phyloP scores from a whole-genome alignment of 2,113 vertebrate genomes.

The Tachysurus vachellii region DNA sequence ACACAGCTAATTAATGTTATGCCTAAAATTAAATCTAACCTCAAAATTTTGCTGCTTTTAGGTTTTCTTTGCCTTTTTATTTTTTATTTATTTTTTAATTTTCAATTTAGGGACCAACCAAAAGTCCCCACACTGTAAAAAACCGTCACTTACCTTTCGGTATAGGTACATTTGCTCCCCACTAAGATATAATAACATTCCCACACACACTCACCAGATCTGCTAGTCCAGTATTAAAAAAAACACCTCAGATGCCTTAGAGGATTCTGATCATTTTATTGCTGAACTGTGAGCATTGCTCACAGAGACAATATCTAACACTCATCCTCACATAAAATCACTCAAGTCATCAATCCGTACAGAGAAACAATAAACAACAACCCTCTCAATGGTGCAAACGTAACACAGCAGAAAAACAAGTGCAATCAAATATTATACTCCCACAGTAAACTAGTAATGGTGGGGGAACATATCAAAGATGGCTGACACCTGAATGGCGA shows the following conservation, averaged over 20 bases:
- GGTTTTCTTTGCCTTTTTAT: not conserved
- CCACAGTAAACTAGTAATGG: constrained; percentile 17
- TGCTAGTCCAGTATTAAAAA: constrained; percentile 15
- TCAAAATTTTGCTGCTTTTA: not conserved
- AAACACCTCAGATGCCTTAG: constrained; percentile 17
- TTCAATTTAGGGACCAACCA: not conserved
- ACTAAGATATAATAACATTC: constrained; percentile 22
- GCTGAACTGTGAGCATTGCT: constrained; percentile 50
- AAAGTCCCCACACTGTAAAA: not conserved
- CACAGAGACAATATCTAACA: constrained; percentile 48
- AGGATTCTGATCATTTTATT: constrained; percentile 64
- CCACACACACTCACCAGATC: constrained; percentile 17
- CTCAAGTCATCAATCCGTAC: constrained; percentile 33
- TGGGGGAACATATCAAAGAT: constrained; percentile 27
- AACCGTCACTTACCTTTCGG: not conserved
- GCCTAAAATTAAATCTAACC: not conserved
- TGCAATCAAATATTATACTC: constrained; percentile 42
- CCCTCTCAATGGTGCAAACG: constrained; percentile 36
- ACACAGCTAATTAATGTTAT: not conserved
- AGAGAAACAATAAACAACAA: constrained; percentile 44
- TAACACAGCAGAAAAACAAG: constrained; percentile 41
- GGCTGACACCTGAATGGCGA: constrained; percentile 18
- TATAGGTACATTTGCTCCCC: not conserved
- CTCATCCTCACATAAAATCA: constrained; percentile 38
- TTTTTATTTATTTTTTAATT: not conserved